Percentiles rank a stretch among this genome's conserved stretches.
phyloP scores from a whole-genome alignment of 1,140 invertebrate genomes.

The Ridgeia piscesae region DNA sequence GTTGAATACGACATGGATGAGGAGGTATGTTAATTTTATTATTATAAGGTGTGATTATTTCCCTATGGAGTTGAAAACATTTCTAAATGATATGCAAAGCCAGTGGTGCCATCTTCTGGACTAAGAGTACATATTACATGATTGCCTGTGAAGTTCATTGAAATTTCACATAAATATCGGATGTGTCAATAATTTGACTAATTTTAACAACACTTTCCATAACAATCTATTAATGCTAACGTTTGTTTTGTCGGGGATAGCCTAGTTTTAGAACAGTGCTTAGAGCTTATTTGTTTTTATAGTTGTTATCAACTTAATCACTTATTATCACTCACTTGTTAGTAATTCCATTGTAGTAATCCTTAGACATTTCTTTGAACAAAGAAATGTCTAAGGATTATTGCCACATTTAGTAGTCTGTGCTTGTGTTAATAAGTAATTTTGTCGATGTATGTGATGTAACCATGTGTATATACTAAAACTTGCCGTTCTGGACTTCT shows the following conservation, averaged over 20 bases:
- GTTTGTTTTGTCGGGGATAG: neutral
- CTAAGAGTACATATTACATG: neutral
- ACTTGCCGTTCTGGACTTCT: no score
- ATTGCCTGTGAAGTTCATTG: neutral
- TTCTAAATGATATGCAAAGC: neutral
- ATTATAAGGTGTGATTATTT: neutral
- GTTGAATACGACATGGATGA: conserved; percentile 98
- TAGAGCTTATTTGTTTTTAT: neutral
- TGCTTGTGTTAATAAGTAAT: no score
- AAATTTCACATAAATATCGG: neutral
- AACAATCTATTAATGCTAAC: neutral
- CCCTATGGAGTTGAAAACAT: neutral
- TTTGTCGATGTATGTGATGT: no score
- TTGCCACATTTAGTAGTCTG: no score
- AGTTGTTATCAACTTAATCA: neutral
- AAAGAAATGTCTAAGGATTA: no score
- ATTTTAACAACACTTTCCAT: neutral
- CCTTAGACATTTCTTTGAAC: no score
- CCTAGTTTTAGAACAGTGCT: neutral
- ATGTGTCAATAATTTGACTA: neutral
- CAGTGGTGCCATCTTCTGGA: neutral
- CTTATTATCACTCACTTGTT: neutral
- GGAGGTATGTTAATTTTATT: conserved; percentile 62
- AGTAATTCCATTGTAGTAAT: neutral
- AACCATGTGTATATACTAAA: no score